Conservation (phyloP, 37 sponge, comb jelly and placozoan species). For the Beroe forskalii region DNA sequence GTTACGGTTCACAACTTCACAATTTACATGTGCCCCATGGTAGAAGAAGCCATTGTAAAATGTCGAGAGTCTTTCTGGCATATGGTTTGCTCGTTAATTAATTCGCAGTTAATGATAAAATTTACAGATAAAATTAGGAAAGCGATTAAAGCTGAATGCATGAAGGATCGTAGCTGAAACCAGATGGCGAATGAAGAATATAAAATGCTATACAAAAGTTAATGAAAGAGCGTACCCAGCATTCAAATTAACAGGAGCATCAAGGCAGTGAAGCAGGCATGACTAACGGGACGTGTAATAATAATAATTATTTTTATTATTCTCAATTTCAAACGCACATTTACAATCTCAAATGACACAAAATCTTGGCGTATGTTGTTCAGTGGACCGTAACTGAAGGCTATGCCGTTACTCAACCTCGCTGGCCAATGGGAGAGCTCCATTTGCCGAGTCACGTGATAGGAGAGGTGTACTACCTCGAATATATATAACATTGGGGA, state of each 20-base stretch:
- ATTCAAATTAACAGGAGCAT: slow-evolving; percentile 5
- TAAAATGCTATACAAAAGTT: too few species aligned
- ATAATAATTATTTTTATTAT: slow-evolving; percentile 46
- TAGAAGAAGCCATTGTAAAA: too few species aligned
- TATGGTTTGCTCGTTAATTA: too few species aligned
- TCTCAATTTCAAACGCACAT: slow-evolving; percentile 32
- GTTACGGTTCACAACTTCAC: too few species aligned
- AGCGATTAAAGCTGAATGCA: too few species aligned
- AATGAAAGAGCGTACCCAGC: slow-evolving; percentile 42
- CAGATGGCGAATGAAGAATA: too few species aligned
- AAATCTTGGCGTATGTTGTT: slow-evolving; percentile 5
- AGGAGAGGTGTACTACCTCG: neutral
- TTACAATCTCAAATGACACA: slow-evolving; percentile 37
- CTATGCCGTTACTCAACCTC: neutral
- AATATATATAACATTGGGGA: neutral
- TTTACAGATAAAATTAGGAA: too few species aligned
- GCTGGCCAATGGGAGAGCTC: neutral
- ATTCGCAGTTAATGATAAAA: too few species aligned
- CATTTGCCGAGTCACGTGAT: neutral
- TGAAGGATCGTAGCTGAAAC: too few species aligned
- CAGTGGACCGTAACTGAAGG: slow-evolving; percentile 50
- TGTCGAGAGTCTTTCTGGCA: too few species aligned
- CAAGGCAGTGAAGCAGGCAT: too few species aligned
- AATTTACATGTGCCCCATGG: too few species aligned
- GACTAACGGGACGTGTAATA: neutral